A percentile compares a stretch with the other conserved stretches of the same genome.
Evolutionary conservation across 2,113 vertebrate genomes (phyloP).

Genomic region (Sterrhoptilus dennistouni): DNA sequence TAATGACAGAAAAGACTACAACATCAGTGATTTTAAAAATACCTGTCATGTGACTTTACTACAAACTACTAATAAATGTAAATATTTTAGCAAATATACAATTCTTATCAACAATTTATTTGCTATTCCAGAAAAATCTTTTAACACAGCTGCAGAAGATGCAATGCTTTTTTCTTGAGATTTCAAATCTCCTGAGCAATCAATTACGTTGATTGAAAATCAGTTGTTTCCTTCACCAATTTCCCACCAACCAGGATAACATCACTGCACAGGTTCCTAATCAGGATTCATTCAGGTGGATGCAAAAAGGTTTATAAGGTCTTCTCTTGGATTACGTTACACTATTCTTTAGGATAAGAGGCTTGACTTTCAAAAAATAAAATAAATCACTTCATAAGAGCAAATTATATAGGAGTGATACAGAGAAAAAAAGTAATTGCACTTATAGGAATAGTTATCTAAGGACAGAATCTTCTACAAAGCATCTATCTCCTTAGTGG

Average conservation of each 20-base stretch:
- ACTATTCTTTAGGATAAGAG: background rate
- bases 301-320: background rate
- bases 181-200: slow-evolving; percentile 1
- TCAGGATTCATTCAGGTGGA: background rate
- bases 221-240: slow-evolving; percentile 35
- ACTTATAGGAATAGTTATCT: background rate
- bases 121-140: background rate
- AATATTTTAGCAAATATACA: background rate
- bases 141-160: background rate
- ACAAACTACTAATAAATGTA: background rate
- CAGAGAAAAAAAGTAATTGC: background rate
- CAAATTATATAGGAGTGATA: background rate
- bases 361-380: background rate
- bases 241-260: slow-evolving; percentile 21
- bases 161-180: background rate
- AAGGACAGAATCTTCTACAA: background rate
- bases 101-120: background rate
- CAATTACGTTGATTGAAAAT: slow-evolving; percentile 46
- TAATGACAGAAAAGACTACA: background rate
- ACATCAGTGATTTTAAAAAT: background rate
- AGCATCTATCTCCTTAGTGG: background rate
- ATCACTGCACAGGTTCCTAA: background rate
- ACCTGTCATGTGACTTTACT: background rate
- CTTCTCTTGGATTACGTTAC: background rate
- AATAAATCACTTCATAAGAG: background rate